Percentiles rank a stretch among this genome's conserved stretches.
These are phyloP conservation scores for Peromyscus polionotus DNA, from an alignment of 2,113 vertebrate genomes.

Conservation along the genomic window DNA sequence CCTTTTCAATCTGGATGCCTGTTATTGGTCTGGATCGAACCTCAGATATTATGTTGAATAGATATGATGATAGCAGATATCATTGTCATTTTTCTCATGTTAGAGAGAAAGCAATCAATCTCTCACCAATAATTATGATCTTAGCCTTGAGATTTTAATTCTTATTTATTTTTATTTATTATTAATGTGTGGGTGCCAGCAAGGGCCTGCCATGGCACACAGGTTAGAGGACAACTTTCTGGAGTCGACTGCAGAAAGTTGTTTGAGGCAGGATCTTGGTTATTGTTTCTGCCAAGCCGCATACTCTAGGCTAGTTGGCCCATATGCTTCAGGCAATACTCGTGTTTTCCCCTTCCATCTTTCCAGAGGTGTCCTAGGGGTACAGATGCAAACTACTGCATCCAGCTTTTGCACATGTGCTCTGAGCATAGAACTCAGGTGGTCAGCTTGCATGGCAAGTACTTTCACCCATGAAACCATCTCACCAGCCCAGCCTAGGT, in stretches of 20 bases:
- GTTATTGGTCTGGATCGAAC: not conserved
- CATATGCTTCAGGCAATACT: not conserved
- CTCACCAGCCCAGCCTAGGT: not conserved
- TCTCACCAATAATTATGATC: not conserved
- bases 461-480: not conserved
- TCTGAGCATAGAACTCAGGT: not conserved
- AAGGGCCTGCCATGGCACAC: not conserved
- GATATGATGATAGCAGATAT: not conserved
- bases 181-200: not conserved
- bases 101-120: not conserved
- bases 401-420: not conserved
- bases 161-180: not conserved
- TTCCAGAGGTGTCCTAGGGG: not conserved
- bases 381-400: too few relatives aligned
- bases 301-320: not conserved
- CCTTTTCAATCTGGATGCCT: not conserved
- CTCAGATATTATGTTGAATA: not conserved
- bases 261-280: not conserved
- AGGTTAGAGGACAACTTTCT: not conserved
- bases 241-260: not conserved
- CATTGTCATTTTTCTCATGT: not conserved
- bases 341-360: not conserved
- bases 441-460: not conserved
- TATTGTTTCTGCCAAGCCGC: not conserved
- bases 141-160: not conserved